These are phyloP conservation scores for Bolborhynchus lineola DNA, from an alignment of 2,113 vertebrate genomes.

Conservation along the genomic window DNA sequence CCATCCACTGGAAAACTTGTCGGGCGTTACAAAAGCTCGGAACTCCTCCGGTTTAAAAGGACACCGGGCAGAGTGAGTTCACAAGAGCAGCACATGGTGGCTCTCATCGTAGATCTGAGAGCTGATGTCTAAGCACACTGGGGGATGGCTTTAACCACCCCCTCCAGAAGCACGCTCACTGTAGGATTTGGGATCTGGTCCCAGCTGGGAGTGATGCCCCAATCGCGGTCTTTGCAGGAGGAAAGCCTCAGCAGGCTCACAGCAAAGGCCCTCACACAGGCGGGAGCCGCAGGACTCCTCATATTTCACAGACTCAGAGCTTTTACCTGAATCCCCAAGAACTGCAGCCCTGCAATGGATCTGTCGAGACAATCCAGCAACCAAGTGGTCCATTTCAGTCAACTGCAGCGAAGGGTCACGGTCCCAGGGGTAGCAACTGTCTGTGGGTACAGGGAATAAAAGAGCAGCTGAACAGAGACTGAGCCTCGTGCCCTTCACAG, in stretches of 20 bases:
- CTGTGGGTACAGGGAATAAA: background rate
- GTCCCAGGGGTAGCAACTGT: conserved; percentile 21
- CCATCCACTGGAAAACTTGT: background rate
- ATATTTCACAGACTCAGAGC: background rate
- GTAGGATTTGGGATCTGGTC: background rate
- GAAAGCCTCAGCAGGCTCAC: background rate
- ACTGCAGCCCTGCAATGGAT: background rate
- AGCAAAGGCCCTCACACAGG: background rate
- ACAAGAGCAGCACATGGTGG: background rate
- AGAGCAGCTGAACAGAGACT: background rate
- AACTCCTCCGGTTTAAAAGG: background rate
- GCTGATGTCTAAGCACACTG: background rate
- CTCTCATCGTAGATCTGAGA: background rate
- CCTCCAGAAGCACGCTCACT: background rate
- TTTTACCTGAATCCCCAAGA: background rate
- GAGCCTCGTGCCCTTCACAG: background rate
- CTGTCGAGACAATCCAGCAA: background rate
- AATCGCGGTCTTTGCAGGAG: background rate
- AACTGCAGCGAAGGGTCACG: background rate
- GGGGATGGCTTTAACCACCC: background rate
- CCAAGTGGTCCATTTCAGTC: background rate
- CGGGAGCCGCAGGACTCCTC: background rate
- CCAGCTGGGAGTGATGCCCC: background rate
- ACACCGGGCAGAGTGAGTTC: background rate
- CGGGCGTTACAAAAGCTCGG: background rate